These are phyloP conservation scores for Beris chalybata DNA, from an alignment of 2,888 invertebrate genomes.

Conservation along the genomic window DNA sequence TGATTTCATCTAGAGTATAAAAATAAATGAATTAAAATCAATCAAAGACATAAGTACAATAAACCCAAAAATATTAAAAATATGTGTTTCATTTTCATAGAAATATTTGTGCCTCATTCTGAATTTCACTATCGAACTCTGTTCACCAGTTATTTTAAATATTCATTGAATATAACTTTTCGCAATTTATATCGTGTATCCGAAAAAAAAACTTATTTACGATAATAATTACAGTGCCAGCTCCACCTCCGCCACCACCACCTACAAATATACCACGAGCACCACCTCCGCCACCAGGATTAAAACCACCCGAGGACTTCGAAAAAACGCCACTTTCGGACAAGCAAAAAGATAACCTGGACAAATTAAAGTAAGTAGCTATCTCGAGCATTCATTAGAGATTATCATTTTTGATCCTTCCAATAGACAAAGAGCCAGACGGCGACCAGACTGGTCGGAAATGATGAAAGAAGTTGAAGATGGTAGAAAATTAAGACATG, in stretches of 20 bases:
- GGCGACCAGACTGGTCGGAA: constrained; percentile 84
- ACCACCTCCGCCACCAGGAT: constrained; percentile 71
- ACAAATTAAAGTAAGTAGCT: constrained; percentile 64
- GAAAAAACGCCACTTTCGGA: constrained; percentile 64
- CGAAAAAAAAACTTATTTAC: neutral
- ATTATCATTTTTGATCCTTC: constrained; percentile 3
- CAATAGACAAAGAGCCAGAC: constrained; percentile 68
- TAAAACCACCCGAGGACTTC: constrained; percentile 64
- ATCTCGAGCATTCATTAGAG: neutral
- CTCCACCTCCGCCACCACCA: constrained; percentile 53
- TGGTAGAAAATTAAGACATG: constrained; percentile 76
- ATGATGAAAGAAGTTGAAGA: constrained; percentile 91
- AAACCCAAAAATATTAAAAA: too few relatives aligned
- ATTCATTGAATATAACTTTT: neutral
- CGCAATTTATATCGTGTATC: neutral
- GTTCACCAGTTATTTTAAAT: too few relatives aligned
- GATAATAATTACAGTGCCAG: constrained; percentile 48
- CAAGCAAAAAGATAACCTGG: constrained; percentile 67
- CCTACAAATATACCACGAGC: constrained; percentile 60
- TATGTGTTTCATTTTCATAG: too few relatives aligned
- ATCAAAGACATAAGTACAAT: too few relatives aligned
- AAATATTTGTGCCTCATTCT: too few relatives aligned
- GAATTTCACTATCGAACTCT: too few relatives aligned
- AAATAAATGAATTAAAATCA: too few relatives aligned
- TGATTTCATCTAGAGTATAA: too few relatives aligned